Evolutionary conservation across 2,113 vertebrate species (phyloP).

Genomic region (Rhegmatorhina hoffmannsi): DNA sequence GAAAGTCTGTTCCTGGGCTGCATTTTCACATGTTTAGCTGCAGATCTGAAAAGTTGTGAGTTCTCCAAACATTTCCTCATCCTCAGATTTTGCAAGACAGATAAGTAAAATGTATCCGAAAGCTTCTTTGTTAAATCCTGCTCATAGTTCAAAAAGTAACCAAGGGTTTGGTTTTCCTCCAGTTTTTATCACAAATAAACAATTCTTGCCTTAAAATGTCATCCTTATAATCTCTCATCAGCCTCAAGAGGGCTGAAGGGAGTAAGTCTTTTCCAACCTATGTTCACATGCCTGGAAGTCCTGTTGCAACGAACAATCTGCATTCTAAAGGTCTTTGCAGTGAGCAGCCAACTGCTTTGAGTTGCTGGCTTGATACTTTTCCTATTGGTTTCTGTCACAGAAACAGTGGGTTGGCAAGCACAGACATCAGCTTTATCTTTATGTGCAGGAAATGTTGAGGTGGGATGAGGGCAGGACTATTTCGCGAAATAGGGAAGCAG

Average conservation of each 20-base stretch:
- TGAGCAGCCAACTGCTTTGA: not conserved
- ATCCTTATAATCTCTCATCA: not conserved
- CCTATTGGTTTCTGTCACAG: not conserved
- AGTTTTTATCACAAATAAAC: conserved; percentile 7
- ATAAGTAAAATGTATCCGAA: conserved; percentile 1
- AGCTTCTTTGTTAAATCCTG: not conserved
- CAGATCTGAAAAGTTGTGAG: not conserved
- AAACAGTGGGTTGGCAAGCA: not conserved
- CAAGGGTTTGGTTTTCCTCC: not conserved
- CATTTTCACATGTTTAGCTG: not conserved
- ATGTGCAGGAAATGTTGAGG: not conserved
- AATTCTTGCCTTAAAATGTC: not conserved
- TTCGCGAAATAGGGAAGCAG: not conserved
- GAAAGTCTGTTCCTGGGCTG: not conserved
- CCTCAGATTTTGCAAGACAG: conserved; percentile 35
- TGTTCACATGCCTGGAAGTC: not conserved
- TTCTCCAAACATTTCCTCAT: conserved; percentile 39
- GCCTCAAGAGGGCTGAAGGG: not conserved
- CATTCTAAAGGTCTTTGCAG: not conserved
- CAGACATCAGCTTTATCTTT: not conserved
- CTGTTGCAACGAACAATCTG: not conserved
- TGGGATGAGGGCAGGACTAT: not conserved
- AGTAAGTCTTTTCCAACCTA: not conserved
- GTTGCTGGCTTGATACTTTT: not conserved
- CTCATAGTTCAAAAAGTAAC: not conserved